These are phyloP conservation scores for Drosophila birchii DNA, from an alignment of 2,888 invertebrate species.

Conservation along the genomic window DNA sequence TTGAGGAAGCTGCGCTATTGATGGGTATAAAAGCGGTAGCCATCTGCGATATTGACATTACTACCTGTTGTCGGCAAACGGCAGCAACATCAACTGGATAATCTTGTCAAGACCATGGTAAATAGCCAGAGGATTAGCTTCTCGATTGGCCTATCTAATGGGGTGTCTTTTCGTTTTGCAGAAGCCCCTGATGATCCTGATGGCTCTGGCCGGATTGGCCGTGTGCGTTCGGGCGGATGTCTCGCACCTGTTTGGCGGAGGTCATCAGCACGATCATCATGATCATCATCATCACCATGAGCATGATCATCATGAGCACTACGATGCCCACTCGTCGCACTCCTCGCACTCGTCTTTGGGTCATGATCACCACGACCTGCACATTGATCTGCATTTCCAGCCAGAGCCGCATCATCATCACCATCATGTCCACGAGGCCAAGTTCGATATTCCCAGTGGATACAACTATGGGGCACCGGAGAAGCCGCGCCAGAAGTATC, in stretches of 20 bases:
- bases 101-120: constrained; percentile 55
- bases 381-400: constrained; percentile 54
- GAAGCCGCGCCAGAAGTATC: constrained; percentile 42
- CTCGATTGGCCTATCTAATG: not conserved
- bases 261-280: constrained; percentile 29
- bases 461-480: constrained; percentile 58
- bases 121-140: not conserved
- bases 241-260: constrained; percentile 62
- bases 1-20: constrained; percentile 20
- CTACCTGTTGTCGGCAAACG: constrained; percentile 54
- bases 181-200: constrained; percentile 57
- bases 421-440: constrained; percentile 30
- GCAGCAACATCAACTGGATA: constrained; percentile 54
- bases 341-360: constrained; percentile 20
- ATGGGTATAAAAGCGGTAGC: constrained; percentile 65
- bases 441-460: constrained; percentile 47
- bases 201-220: constrained; percentile 53
- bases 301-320: constrained; percentile 31
- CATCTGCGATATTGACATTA: constrained; percentile 56
- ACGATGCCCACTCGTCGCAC: constrained; percentile 23
- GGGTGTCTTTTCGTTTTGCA: constrained; percentile 15
- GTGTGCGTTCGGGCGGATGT: constrained; percentile 59
- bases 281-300: constrained; percentile 47
- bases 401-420: constrained; percentile 53
- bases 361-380: constrained; percentile 51